phyloP scores from a whole-genome alignment of 2,113 vertebrate genomes.

The Nerophis lumbriciformis region DNA sequence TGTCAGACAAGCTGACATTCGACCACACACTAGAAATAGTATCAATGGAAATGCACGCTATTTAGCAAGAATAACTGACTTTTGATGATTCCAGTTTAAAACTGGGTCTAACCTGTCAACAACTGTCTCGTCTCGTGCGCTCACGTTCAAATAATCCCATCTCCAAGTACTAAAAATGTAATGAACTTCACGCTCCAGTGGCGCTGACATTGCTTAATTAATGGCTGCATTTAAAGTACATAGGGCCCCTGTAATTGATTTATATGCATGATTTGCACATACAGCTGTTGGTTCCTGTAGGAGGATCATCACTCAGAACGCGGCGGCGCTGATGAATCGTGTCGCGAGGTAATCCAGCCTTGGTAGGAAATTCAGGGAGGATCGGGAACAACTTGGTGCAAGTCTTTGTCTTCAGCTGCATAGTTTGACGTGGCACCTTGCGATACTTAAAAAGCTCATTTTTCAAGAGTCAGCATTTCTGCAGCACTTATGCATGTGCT shows the following conservation, averaged over 20 bases:
- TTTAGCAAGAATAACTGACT: no score
- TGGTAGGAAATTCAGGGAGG: slow-evolving; percentile 15
- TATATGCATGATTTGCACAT: slow-evolving; percentile 99
- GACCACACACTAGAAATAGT: no score
- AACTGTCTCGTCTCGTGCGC: slow-evolving; percentile 24
- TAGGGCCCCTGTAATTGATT: slow-evolving; percentile 98
- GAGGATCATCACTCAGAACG: slow-evolving; percentile 96
- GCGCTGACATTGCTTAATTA: slow-evolving; percentile 99
- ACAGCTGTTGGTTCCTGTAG: slow-evolving; percentile 99
- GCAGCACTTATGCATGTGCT: slow-evolving; percentile 28
- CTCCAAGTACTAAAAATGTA: slow-evolving; percentile 98
- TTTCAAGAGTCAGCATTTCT: slow-evolving; percentile 26
- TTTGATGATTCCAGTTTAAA: slow-evolving; percentile 52
- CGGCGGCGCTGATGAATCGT: slow-evolving; percentile 65
- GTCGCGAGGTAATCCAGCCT: slow-evolving; percentile 48
- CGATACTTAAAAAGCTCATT: no score
- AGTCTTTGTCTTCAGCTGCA: not conserved
- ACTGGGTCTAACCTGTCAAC: slow-evolving; percentile 87
- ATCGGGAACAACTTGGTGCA: not conserved
- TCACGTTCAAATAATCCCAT: slow-evolving; percentile 91
- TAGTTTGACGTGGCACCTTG: no score
- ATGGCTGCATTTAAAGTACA: slow-evolving; percentile 99
- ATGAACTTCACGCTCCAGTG: slow-evolving; percentile 99
- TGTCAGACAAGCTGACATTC: no score
- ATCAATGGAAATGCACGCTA: no score